These are phyloP conservation scores for Ovis canadensis DNA, from an alignment of 2,113 vertebrate genomes.

Conservation along the genomic window DNA sequence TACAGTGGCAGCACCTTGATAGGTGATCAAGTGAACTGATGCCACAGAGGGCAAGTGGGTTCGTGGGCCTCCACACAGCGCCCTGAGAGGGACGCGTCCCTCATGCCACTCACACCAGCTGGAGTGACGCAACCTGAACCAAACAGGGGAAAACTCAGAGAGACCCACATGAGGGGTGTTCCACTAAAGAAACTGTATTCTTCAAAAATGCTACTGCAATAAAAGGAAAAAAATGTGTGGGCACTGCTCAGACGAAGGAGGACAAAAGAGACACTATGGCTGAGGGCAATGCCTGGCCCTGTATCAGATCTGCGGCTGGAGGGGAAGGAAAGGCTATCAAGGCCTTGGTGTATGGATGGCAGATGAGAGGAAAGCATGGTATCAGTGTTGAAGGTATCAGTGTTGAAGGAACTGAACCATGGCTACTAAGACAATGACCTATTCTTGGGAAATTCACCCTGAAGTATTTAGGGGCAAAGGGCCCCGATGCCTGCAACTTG, in stretches of 20 bases:
- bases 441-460: neutral
- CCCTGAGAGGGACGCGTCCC: neutral
- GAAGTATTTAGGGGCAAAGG: neutral
- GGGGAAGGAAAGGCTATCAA: neutral
- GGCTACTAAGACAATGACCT: neutral
- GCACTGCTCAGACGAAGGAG: accelerated
- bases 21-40: neutral
- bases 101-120: neutral
- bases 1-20: accelerated
- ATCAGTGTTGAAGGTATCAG: too few relatives aligned
- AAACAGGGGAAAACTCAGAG: neutral
- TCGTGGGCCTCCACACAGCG: accelerated
- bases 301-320: accelerated
- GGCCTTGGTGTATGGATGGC: accelerated
- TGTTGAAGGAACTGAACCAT: neutral
- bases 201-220: neutral
- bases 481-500: neutral
- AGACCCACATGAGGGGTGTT: neutral
- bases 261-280: neutral
- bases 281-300: accelerated
- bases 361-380: neutral
- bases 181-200: neutral
- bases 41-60: accelerated
- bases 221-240: neutral
- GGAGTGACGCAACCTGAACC: neutral